phyloP scores from a whole-genome alignment of 1,140 invertebrate species.

The Probaryconus sp. region DNA sequence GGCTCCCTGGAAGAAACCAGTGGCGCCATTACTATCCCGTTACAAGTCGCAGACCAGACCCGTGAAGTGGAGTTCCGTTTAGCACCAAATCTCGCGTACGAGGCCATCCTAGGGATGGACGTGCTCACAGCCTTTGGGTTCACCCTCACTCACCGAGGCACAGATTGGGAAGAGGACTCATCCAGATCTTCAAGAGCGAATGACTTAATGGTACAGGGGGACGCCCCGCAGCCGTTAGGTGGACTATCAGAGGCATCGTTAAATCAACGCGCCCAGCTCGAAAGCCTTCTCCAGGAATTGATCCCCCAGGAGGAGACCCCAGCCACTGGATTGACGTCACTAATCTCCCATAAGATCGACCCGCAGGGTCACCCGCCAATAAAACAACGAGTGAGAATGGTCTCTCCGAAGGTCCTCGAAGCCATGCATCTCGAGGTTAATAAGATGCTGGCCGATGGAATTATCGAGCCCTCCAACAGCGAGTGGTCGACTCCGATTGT shows the following conservation, averaged over 20 bases:
- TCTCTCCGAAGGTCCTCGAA: slow-evolving; percentile 47
- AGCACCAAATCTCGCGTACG: slow-evolving; percentile 8
- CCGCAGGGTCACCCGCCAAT: slow-evolving; percentile 60
- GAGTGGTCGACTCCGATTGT: slow-evolving; percentile 73
- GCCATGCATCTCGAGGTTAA: slow-evolving; percentile 36
- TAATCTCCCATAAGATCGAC: slow-evolving; percentile 65
- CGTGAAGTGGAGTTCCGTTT: not conserved
- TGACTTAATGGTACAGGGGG: too few species aligned
- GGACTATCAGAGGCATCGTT: not conserved
- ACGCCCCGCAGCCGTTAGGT: too few species aligned
- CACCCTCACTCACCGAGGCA: too few species aligned
- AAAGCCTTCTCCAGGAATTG: not conserved
- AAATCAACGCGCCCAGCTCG: not conserved
- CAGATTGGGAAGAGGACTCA: too few species aligned
- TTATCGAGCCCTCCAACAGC: slow-evolving; percentile 64
- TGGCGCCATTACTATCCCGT: not conserved
- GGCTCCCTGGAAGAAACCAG: not conserved
- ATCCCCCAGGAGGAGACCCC: not conserved
- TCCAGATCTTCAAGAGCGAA: too few species aligned
- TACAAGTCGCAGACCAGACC: not conserved
- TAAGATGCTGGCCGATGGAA: slow-evolving; percentile 53
- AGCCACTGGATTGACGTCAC: not conserved
- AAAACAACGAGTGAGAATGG: slow-evolving; percentile 58
- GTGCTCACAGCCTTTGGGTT: not conserved
- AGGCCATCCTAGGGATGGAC: slow-evolving; percentile 17